Base-by-base conservation (phyloP, 2,888 invertebrate species). In the Pristionchus exspectatus region DNA sequence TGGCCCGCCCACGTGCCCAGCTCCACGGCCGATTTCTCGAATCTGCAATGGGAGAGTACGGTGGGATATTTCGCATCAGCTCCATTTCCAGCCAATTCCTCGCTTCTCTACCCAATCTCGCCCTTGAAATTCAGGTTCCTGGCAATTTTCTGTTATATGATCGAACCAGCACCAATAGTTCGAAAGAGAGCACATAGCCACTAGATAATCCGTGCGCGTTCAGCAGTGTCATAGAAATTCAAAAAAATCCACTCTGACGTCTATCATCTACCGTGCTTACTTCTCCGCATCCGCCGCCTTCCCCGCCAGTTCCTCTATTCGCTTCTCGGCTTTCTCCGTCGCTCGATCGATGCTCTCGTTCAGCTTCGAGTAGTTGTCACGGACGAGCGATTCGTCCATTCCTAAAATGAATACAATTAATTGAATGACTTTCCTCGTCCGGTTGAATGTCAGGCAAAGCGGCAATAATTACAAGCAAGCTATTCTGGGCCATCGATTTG, bases 1-100 rank as follows among this genome's bases (percentile, higher is more conserved):
- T 96, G 96, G 91, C 96, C 96, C 92, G 97, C 96, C 96, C 97
- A 97, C 92, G 96, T 96, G 95, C 97, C 97, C 94, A 97, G 96
- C 91, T 96, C 96, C 93, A 97, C 86, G 2, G 90, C 88, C 1
- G 33, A 63, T 27, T 81, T 81, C 63, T 88, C 88, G 88, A 88
- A 88, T 63, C 88, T 88, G 59, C 7, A 77, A 38, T 33, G 3
- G 9, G 21, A 18, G 38, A 38, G n/a, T 10, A 16, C 77, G 44
- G 24, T 77, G n/a, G n/a, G n/a, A n/a, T n/a, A n/a, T n/a, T n/a
- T n/a, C n/a, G n/a, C n/a, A n/a, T n/a, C n/a, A n/a, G n/a, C n/a
- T n/a, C n/a, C n/a, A n/a, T n/a, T n/a, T n/a, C n/a, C n/a, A n/a
- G n/a, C n/a, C n/a, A n/a, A n/a, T n/a, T n/a, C n/a, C n/a, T n/a